These are phyloP conservation scores for Carlito syrichta DNA, from an alignment of 2,113 vertebrate species.

Conservation along the genomic window DNA sequence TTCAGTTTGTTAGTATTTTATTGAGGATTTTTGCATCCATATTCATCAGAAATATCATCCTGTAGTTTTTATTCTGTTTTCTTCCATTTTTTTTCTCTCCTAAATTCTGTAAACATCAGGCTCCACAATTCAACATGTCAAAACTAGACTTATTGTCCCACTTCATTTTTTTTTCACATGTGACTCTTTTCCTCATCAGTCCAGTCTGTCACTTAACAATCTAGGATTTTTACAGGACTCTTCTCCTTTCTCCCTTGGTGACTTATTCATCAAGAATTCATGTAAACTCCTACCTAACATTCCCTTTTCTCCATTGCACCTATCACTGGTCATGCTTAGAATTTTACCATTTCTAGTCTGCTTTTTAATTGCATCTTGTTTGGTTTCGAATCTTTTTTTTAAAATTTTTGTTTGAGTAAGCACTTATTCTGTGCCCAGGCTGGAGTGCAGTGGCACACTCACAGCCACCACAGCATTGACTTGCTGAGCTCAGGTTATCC, in stretches of 20 bases:
- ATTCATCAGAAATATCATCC: too few relatives aligned
- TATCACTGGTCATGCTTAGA: fast-evolving
- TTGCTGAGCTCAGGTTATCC: too few relatives aligned
- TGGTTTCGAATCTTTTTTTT: too few relatives aligned
- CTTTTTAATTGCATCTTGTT: not conserved
- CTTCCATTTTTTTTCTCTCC: not conserved
- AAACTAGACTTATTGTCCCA: not conserved
- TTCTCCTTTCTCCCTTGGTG: too few relatives aligned
- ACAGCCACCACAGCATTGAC: too few relatives aligned
- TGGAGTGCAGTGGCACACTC: too few relatives aligned
- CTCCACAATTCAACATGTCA: not conserved
- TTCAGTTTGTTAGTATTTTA: too few relatives aligned
- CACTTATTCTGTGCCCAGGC: too few relatives aligned
- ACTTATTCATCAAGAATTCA: not conserved
- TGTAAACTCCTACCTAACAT: not conserved
- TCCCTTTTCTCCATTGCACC: fast-evolving
- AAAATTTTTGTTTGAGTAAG: too few relatives aligned
- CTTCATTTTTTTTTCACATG: not conserved
- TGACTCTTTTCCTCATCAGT: not conserved
- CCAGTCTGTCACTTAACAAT: fast-evolving
- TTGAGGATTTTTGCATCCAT: too few relatives aligned
- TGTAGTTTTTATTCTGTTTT: not conserved
- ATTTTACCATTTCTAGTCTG: not conserved
- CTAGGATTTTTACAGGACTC: not conserved
- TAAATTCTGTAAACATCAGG: not conserved